A percentile compares a stretch with the other conserved stretches of the same genome.
Evolutionary conservation across 2,888 invertebrate genomes (phyloP).

Genomic region (Lepidocyrtinus sp.): DNA sequence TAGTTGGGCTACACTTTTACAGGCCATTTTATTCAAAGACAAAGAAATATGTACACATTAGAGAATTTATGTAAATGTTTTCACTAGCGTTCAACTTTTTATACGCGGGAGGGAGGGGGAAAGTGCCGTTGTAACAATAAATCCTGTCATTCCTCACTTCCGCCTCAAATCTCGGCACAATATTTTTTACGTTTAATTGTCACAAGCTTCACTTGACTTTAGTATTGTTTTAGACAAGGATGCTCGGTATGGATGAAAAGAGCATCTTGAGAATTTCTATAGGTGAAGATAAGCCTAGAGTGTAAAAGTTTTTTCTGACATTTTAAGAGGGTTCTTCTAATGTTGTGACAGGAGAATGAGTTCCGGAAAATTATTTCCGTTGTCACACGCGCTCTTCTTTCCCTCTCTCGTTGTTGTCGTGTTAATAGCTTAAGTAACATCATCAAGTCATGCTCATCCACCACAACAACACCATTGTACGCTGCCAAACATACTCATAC

Average conservation of each 20-base stretch:
- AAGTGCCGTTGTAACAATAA: too few relatives aligned
- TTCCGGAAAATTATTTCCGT: slow-evolving; percentile 52
- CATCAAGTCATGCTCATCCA: background rate
- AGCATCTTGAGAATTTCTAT: too few relatives aligned
- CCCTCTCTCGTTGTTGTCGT: background rate
- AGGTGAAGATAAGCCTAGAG: background rate
- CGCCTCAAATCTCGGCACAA: background rate
- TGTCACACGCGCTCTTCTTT: slow-evolving; percentile 14
- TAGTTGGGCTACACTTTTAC: too few relatives aligned
- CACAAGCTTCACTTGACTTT: too few relatives aligned
- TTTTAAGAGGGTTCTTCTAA: slow-evolving; percentile 19
- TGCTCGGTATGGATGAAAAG: too few relatives aligned
- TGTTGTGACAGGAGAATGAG: slow-evolving; percentile 39
- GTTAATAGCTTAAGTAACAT: slow-evolving; percentile 3
- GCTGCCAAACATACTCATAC: background rate
- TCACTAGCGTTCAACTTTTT: too few relatives aligned
- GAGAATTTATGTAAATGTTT: too few relatives aligned
- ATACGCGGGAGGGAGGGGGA: too few relatives aligned
- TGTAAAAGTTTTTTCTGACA: background rate
- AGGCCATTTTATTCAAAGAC: too few relatives aligned
- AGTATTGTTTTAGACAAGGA: too few relatives aligned
- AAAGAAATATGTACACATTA: too few relatives aligned
- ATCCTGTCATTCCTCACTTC: slow-evolving; percentile 29
- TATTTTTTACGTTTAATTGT: background rate
- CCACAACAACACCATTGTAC: background rate